Conservation (phyloP, 2,888 invertebrate genomes). For the Euplexia lucipara region DNA sequence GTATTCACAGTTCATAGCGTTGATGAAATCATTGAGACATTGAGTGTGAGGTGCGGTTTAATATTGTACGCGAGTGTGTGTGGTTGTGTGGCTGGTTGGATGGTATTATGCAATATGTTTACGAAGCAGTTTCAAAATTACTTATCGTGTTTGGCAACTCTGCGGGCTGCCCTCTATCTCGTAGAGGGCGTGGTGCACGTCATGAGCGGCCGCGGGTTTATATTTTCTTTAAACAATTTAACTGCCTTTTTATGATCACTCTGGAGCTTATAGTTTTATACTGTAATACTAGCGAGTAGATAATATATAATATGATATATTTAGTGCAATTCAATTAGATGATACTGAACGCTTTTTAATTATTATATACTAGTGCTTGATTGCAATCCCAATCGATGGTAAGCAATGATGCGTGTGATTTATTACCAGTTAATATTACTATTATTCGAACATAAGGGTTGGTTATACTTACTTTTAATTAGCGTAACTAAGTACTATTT, state of each 20-base stretch:
- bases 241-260: not conserved
- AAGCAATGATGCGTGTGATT: too few relatives aligned
- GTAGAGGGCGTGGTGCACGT: slow-evolving; percentile 1
- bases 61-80: slow-evolving; percentile 7
- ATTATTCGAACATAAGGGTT: too few relatives aligned
- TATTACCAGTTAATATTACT: too few relatives aligned
- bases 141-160: slow-evolving; percentile 65
- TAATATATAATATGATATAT: too few relatives aligned
- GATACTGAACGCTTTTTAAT: too few relatives aligned
- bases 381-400: too few relatives aligned
- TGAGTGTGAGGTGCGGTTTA: slow-evolving; percentile 9
- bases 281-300: not conserved
- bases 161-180: slow-evolving; percentile 50
- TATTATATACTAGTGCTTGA: too few relatives aligned
- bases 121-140: slow-evolving; percentile 62
- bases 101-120: slow-evolving; percentile 53
- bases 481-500: too few relatives aligned
- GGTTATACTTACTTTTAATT: too few relatives aligned
- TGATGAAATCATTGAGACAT: slow-evolving; percentile 20
- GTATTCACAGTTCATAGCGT: not conserved
- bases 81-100: not conserved
- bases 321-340: too few relatives aligned
- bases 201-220: slow-evolving; percentile 16
- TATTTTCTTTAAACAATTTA: not conserved
- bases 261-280: not conserved